These are phyloP conservation scores for Agrochola lychnidis DNA, from an alignment of 2,888 invertebrate genomes.

Conservation along the genomic window DNA sequence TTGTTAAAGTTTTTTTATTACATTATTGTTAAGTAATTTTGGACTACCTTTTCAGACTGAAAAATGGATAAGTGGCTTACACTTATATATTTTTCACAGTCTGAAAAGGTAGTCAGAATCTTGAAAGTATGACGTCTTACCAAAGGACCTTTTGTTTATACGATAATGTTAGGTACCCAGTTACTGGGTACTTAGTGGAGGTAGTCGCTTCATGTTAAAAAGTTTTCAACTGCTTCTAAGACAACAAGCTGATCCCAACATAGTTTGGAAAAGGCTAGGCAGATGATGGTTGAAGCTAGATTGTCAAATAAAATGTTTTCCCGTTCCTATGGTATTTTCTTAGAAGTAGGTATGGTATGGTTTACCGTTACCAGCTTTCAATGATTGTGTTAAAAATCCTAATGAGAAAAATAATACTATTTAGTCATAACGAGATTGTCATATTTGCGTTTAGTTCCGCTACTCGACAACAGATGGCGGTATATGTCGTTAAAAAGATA, in stretches of 20 bases:
- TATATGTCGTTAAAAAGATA: not conserved
- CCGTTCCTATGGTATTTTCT: not conserved
- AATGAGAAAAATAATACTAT: not conserved
- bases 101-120: not conserved
- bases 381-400: not conserved
- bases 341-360: not conserved
- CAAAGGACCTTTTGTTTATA: not conserved
- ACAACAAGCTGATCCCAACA: too few species aligned
- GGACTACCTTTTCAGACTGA: too few species aligned
- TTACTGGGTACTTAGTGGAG: not conserved
- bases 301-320: not conserved
- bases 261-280: too few species aligned
- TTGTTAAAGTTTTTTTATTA: too few species aligned
- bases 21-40: too few species aligned
- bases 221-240: too few species aligned
- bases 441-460: slow-evolving; percentile 51
- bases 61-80: too few species aligned
- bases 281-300: too few species aligned
- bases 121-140: not conserved
- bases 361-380: not conserved
- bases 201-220: not conserved
- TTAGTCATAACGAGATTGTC: too few species aligned
- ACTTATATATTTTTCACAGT: not conserved
- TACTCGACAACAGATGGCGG: slow-evolving; percentile 75
- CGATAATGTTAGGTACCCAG: too few species aligned